These are phyloP conservation scores for Silurus glanis DNA, from an alignment of 2,113 vertebrate species.

Conservation along the genomic window DNA sequence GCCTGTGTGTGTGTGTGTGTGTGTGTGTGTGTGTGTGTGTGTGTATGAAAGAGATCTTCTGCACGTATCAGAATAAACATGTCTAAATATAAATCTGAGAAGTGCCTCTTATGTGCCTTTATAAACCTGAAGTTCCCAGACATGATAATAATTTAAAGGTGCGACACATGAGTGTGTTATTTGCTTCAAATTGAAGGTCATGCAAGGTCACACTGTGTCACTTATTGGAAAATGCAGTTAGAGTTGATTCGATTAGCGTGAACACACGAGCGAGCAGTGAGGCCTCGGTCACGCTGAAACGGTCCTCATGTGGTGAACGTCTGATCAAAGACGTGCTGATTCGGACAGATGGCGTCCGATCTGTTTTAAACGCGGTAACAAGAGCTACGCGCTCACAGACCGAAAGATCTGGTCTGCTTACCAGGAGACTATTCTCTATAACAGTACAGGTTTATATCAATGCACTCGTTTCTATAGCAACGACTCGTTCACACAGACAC, in stretches of 20 bases:
- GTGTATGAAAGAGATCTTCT: not conserved
- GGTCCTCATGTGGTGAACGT: not conserved
- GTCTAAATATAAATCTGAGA: slow-evolving; percentile 29
- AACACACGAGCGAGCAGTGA: not conserved
- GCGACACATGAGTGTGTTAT: not conserved
- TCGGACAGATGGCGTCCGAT: not conserved
- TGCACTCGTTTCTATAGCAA: not conserved
- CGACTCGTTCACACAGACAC: too few species aligned
- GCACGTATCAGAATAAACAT: not conserved
- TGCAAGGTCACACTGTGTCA: not conserved
- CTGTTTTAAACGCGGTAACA: not conserved
- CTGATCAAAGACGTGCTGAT: not conserved
- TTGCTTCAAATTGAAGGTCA: not conserved
- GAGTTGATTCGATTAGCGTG: not conserved
- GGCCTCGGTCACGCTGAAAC: not conserved
- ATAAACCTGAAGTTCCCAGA: not conserved
- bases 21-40: not conserved
- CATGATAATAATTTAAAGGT: not conserved
- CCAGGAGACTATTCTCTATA: not conserved
- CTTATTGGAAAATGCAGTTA: not conserved
- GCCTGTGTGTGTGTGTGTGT: slow-evolving; percentile 6
- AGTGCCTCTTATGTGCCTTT: not conserved
- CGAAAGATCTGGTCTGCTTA: not conserved
- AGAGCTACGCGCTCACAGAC: not conserved
- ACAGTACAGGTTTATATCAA: too few species aligned